A percentile compares a stretch with the other conserved stretches of the same genome.
Evolutionary conservation across 2,888 invertebrate genomes (phyloP).

Genomic region (Acrobasis consociella): DNA sequence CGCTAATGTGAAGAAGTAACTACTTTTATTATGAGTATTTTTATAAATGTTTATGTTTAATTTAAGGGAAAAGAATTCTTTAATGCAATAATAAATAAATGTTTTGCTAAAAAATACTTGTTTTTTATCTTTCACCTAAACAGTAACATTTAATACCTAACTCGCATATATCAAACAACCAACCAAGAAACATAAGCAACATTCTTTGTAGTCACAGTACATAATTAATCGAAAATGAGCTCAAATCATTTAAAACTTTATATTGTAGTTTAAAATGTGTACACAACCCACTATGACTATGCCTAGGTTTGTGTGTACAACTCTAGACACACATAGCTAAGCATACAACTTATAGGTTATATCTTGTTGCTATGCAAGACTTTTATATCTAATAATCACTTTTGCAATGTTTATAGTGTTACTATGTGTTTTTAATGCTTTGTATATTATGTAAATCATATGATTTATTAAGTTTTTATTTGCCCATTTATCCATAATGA

Average conservation of each 20-base stretch:
- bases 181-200: background rate
- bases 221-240: background rate
- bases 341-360: constrained; percentile 69
- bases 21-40: too few relatives aligned
- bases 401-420: constrained; percentile 10
- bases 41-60: too few relatives aligned
- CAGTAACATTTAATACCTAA: background rate
- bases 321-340: constrained; percentile 44
- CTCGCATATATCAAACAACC: background rate
- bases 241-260: constrained; percentile 39
- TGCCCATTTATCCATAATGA: constrained; percentile 37
- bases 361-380: constrained; percentile 75
- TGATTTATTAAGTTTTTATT: constrained; percentile 31
- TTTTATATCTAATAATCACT: constrained; percentile 40
- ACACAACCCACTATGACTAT: constrained; percentile 50
- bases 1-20: too few relatives aligned
- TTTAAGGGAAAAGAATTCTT: too few relatives aligned
- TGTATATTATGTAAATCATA: constrained; percentile 21
- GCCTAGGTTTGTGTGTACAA: constrained; percentile 57
- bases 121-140: too few relatives aligned
- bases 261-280: constrained; percentile 46
- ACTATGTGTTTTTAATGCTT: constrained; percentile 14
- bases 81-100: too few relatives aligned
- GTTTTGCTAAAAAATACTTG: too few relatives aligned
- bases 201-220: background rate